A percentile compares a stretch with the other conserved stretches of the same genome.
These are phyloP conservation scores for Callopanchax toddi DNA, from an alignment of 2,113 vertebrate species.

Conservation along the genomic window DNA sequence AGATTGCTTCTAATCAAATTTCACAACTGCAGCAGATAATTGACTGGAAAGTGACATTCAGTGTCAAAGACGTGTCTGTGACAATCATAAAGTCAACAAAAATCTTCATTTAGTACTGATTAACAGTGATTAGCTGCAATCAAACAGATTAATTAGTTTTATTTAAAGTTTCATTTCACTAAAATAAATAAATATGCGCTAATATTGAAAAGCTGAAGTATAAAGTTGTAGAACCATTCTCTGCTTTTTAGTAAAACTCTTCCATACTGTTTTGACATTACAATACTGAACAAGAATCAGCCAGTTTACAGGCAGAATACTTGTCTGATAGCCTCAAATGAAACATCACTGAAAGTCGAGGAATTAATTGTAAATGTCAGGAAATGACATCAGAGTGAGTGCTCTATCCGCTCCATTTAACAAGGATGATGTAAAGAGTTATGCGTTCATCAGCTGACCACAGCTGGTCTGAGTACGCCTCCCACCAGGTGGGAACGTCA, in stretches of 20 bases:
- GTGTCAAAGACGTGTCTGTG: not conserved
- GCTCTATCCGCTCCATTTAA: not conserved
- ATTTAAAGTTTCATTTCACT: not conserved
- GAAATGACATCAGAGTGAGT: not conserved
- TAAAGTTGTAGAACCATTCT: too few species aligned
- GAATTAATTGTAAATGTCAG: too few species aligned
- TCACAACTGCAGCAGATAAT: not conserved
- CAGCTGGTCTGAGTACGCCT: not conserved
- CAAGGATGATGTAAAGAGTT: not conserved
- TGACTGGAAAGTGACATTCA: not conserved
- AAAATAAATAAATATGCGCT: not conserved
- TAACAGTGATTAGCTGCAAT: not conserved
- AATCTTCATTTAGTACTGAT: not conserved
- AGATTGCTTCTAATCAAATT: not conserved
- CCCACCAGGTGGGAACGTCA: not conserved
- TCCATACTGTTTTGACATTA: too few species aligned
- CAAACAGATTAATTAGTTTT: not conserved
- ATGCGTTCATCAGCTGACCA: not conserved
- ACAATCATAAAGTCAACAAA: not conserved
- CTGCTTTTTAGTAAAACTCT: too few species aligned
- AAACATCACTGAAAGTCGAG: too few species aligned
- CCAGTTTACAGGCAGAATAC: not conserved
- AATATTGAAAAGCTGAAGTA: not conserved
- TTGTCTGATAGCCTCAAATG: too few species aligned
- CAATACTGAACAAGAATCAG: not conserved